Evolutionary conservation across 2,113 vertebrate species (phyloP).

Genomic region (Pterocles gutturalis): DNA sequence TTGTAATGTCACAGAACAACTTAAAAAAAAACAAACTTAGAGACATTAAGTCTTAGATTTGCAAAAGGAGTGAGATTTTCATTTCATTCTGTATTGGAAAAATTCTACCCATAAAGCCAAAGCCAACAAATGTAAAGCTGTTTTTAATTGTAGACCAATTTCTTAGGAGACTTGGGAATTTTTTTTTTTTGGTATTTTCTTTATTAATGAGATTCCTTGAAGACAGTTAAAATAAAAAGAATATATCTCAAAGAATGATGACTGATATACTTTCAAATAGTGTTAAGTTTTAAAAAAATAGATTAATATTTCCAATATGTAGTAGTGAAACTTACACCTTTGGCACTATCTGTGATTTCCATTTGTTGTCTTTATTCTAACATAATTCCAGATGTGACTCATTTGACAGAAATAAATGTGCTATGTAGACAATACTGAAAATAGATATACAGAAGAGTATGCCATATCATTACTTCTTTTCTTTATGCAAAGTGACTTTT

Average conservation of each 20-base stretch:
- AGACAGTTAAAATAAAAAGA: background rate
- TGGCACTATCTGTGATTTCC: background rate
- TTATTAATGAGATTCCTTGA: background rate
- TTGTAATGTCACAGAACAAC: rapidly evolving
- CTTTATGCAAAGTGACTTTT: background rate
- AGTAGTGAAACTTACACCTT: background rate
- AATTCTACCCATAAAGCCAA: background rate
- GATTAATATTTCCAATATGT: background rate
- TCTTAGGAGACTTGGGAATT: background rate
- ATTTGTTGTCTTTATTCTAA: background rate
- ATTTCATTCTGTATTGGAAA: background rate
- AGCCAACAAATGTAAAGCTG: rapidly evolving
- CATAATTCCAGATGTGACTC: background rate
- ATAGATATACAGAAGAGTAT: background rate
- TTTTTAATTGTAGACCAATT: background rate
- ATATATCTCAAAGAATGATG: background rate
- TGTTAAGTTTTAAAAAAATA: background rate
- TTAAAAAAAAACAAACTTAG: background rate
- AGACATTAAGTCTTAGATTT: background rate
- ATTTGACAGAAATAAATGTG: background rate
- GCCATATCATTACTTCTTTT: background rate
- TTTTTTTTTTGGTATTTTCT: background rate
- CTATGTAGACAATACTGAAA: background rate
- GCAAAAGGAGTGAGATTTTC: background rate
- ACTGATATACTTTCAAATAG: background rate